Conservation (phyloP, 2,113 vertebrate species). For the Mola mola region DNA sequence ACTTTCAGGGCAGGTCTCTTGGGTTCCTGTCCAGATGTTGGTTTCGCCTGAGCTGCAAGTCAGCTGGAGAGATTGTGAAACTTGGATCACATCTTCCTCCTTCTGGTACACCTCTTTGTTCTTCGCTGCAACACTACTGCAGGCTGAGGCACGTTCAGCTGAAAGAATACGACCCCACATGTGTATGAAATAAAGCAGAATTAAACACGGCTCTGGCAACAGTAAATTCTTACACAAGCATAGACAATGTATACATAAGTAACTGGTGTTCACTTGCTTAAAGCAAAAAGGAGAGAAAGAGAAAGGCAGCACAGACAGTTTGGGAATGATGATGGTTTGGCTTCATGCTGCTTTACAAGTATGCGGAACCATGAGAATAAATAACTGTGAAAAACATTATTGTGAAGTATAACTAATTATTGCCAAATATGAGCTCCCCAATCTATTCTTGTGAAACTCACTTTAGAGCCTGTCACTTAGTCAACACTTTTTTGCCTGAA, state of each 20-base stretch:
- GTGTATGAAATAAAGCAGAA: background rate
- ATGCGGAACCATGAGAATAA: constrained; percentile 42
- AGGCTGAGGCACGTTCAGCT: constrained; percentile 50
- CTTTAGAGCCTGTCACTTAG: background rate
- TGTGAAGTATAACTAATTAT: constrained; percentile 36
- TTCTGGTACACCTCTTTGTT: constrained; percentile 2
- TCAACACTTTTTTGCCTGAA: background rate
- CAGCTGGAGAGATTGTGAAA: background rate
- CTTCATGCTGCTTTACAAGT: constrained; percentile 11
- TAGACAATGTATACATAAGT: too few relatives aligned
- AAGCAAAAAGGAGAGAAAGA: background rate
- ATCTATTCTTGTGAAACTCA: background rate
- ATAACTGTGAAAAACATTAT: constrained; percentile 16
- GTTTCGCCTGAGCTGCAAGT: background rate
- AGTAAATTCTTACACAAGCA: background rate
- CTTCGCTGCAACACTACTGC: constrained; percentile 21
- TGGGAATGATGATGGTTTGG: constrained; percentile 43
- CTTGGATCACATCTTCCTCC: background rate
- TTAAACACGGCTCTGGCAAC: constrained; percentile 2
- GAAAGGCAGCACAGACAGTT: constrained; percentile 15
- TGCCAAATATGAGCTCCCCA: constrained; percentile 15
- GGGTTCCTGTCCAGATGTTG: constrained; percentile 17
- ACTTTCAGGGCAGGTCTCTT: constrained; percentile 27
- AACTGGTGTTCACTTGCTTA: too few relatives aligned
- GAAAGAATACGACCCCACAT: constrained; percentile 50